Evolutionary conservation across 1,140 invertebrate genomes (phyloP).

Genomic region (Chionoecetes opilio): DNA sequence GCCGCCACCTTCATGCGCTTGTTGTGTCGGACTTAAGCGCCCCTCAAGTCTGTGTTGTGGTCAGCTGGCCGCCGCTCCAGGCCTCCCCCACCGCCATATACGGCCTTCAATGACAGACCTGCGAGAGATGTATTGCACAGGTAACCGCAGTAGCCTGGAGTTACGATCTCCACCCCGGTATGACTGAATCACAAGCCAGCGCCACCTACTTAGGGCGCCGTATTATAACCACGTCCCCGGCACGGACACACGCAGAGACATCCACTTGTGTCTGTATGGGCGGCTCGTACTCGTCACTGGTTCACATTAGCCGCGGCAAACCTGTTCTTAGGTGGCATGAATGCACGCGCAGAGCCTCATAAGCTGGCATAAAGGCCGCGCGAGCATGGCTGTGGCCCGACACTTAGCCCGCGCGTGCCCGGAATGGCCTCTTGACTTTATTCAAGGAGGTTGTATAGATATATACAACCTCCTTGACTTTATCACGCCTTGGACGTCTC

Average conservation of each 20-base stretch:
- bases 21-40: neutral
- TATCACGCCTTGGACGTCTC: neutral
- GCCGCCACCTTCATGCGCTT: neutral
- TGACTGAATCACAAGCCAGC: conserved; percentile 27
- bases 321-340: neutral
- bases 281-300: neutral
- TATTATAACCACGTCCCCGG: neutral
- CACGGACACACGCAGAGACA: neutral
- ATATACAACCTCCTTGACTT: too few species aligned
- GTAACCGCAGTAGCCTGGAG: conserved; percentile 57
- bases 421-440: neutral
- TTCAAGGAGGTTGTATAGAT: too few species aligned
- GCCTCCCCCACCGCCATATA: conserved; percentile 45
- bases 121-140: conserved; percentile 63
- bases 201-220: conserved; percentile 1
- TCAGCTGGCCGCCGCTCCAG: conserved; percentile 24
- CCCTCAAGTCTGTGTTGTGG: conserved; percentile 7
- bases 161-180: conserved; percentile 43
- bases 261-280: neutral
- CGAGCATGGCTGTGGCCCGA: neutral
- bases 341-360: neutral
- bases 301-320: neutral
- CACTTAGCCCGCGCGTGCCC: neutral
- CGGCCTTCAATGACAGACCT: conserved; percentile 53
- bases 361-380: neutral